Evolutionary conservation across 2,888 invertebrate genomes (phyloP).

Genomic region (Calameuta filiformis): DNA sequence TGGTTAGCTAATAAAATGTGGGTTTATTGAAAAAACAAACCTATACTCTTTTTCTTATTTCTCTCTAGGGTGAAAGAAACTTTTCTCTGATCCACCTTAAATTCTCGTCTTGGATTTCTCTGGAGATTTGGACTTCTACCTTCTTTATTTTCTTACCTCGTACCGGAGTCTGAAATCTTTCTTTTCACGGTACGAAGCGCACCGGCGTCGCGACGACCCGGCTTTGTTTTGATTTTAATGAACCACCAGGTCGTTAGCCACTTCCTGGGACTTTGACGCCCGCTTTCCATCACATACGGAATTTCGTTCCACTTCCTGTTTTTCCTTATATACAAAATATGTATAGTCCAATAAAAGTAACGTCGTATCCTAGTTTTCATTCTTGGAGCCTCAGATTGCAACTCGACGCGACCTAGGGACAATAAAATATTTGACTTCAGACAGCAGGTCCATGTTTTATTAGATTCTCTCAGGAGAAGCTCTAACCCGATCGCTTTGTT

Average conservation of each 20-base stretch:
- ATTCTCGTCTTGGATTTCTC: background rate
- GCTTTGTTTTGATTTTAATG: background rate
- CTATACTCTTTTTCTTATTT: background rate
- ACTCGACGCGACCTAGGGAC: background rate
- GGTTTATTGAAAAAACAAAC: background rate
- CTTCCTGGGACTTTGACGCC: background rate
- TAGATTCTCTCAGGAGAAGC: background rate
- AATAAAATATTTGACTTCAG: background rate
- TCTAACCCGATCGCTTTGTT: background rate
- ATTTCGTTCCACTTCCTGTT: background rate
- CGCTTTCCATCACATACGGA: background rate
- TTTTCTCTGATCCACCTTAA: background rate
- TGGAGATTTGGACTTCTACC: background rate
- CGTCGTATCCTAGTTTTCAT: background rate
- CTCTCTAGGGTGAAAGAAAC: background rate
- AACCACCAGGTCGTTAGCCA: background rate
- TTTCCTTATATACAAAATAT: background rate
- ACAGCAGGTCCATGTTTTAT: background rate
- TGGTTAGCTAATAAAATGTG: background rate
- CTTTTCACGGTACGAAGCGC: background rate
- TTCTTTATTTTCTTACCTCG: background rate
- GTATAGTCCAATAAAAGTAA: background rate
- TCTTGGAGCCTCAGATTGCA: background rate
- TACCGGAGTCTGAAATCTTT: background rate
- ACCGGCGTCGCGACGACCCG: background rate